Evolutionary conservation across 1,140 invertebrate genomes (phyloP), one percentile per base, ranked within the genome.

Genomic region (Drosophila willistoni): DNA sequence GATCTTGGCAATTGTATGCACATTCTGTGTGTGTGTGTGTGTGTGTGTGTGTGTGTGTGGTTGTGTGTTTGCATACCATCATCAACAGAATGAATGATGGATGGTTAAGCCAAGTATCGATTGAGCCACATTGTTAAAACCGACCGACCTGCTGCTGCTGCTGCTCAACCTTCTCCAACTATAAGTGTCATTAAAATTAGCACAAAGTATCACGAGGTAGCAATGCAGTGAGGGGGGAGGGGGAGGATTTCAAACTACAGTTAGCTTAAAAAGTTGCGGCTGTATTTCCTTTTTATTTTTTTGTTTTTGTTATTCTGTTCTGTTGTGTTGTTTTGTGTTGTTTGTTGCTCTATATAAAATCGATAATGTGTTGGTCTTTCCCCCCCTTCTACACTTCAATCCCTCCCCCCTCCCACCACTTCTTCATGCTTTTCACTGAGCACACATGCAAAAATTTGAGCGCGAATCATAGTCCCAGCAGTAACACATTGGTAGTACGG

Each of bases 301-400:
- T 47, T 47, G 5, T 22, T 51, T 10, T 51, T 51, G 17, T 51
- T 51, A 6, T 7, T 51, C 1, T 47, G 7, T 14, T 19, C 29
- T 47, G 6, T 47, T 47, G 2, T 44, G 42, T 44, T 22, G 14
- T 19, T 1, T 22, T 22, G 22, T 25, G 22, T 25, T 25, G 22
- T 17, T 70, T 80, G 80, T 68, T 76, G 71, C 66, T 79, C 63
- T 71, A 87, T 76, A 83, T 76, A 83, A 87, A 87, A 87, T 87
- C 83, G 77, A 87, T 87, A 87, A 72, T 59, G 39, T 39, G 36
- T 60, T 55, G 42, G 41, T 56, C 33, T 47, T 42, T 61, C 12
- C 39, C 44, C 59, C n/a, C 39, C 36, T 63, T 29, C 62, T 29
- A 1, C 29, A 29, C 6, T 29, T 29, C 29, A 29, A 29, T 29